Evolutionary conservation across 2,888 invertebrate species (phyloP).

Genomic region (Melangyna quadrimaculata): DNA sequence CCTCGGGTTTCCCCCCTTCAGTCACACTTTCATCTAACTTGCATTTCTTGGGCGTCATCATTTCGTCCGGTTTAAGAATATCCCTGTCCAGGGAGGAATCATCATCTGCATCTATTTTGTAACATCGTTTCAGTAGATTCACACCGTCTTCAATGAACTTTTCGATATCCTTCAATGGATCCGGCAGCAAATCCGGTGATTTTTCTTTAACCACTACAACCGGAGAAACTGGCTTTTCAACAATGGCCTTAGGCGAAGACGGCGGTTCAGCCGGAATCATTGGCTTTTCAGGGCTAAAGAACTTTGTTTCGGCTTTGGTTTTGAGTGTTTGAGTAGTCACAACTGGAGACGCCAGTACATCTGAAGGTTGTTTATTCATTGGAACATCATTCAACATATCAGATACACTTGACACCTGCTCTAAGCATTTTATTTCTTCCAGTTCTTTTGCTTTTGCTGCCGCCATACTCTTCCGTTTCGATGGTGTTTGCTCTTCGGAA

Average conservation of each 20-base stretch:
- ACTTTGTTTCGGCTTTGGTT: slow-evolving; percentile 55
- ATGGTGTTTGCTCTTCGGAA: slow-evolving; percentile 1
- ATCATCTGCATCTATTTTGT: slow-evolving; percentile 76
- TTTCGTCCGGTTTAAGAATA: slow-evolving; percentile 31
- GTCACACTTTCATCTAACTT: slow-evolving; percentile 52
- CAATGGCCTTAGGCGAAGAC: neutral
- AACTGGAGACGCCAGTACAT: neutral
- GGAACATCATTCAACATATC: neutral
- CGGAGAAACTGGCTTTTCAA: neutral
- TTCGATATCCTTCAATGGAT: slow-evolving; percentile 78
- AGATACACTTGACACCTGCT: neutral
- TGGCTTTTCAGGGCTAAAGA: slow-evolving; percentile 17
- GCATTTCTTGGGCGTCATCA: slow-evolving; percentile 43
- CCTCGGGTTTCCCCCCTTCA: slow-evolving; percentile 15
- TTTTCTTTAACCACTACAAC: slow-evolving; percentile 68
- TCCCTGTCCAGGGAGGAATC: slow-evolving; percentile 24
- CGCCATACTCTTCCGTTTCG: slow-evolving; percentile 25
- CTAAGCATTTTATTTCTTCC: neutral
- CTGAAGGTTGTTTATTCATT: neutral
- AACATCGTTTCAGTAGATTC: slow-evolving; percentile 77
- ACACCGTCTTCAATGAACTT: slow-evolving; percentile 79
- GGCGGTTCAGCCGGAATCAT: neutral
- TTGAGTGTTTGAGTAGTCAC: slow-evolving; percentile 7
- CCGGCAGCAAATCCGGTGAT: slow-evolving; percentile 67
- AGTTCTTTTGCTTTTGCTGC: slow-evolving; percentile 15